phyloP scores from a whole-genome alignment of 2,888 invertebrate species.

The Mechanitis messenoides region DNA sequence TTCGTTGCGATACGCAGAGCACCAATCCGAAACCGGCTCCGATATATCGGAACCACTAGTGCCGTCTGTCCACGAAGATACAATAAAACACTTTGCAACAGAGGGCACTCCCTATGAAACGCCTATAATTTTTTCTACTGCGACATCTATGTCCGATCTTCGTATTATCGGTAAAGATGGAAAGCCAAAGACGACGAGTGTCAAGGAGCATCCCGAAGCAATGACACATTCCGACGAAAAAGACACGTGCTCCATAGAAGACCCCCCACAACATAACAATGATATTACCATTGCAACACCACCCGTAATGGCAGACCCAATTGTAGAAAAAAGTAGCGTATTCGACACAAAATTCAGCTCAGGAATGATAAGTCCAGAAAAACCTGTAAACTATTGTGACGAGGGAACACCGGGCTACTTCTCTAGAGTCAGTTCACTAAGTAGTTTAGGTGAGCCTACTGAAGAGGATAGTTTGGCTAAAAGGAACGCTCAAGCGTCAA shows the following conservation, averaged over 20 bases:
- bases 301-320: slow-evolving; percentile 39
- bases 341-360: slow-evolving; percentile 78
- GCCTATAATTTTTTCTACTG: slow-evolving; percentile 88
- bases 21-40: slow-evolving; percentile 80
- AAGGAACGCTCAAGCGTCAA: slow-evolving; percentile 66
- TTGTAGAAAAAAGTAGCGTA: slow-evolving; percentile 50
- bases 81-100: slow-evolving; percentile 93
- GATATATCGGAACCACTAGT: slow-evolving; percentile 69
- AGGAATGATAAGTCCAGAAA: slow-evolving; percentile 85
- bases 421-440: slow-evolving; percentile 80
- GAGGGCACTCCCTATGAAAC: slow-evolving; percentile 93
- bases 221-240: slow-evolving; percentile 73
- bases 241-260: slow-evolving; percentile 70
- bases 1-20: slow-evolving; percentile 91
- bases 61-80: slow-evolving; percentile 82
- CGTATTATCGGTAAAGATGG: slow-evolving; percentile 73
- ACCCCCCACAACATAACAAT: slow-evolving; percentile 65
- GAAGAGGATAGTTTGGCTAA: slow-evolving; percentile 66
- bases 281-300: slow-evolving; percentile 59
- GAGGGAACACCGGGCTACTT: slow-evolving; percentile 91
- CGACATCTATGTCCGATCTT: slow-evolving; percentile 92
- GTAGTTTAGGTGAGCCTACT: slow-evolving; percentile 75
- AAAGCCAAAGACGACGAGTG: slow-evolving; percentile 51
- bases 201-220: slow-evolving; percentile 62
- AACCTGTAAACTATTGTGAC: slow-evolving; percentile 89